A percentile compares a stretch with the other conserved stretches of the same genome.
These are phyloP conservation scores for Nesoenas mayeri DNA, from an alignment of 2,113 vertebrate species.

Conservation along the genomic window DNA sequence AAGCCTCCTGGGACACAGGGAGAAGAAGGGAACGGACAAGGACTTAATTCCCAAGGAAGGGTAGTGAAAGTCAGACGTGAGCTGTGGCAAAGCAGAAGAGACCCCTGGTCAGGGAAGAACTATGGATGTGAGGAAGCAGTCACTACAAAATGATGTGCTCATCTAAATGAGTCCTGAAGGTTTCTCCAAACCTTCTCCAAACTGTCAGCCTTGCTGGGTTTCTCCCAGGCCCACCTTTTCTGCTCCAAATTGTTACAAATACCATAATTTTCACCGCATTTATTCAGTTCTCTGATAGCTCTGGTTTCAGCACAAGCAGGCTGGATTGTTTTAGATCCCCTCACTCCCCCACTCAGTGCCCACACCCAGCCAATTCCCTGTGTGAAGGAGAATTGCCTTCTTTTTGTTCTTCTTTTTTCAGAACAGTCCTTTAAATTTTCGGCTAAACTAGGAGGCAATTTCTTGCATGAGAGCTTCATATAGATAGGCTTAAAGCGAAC, in stretches of 20 bases:
- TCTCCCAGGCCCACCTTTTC: not conserved
- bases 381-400: slow-evolving; percentile 28
- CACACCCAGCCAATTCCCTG: not conserved
- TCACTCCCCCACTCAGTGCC: not conserved
- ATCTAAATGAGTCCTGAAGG: not conserved
- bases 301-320: not conserved
- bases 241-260: not conserved
- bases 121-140: not conserved
- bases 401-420: not conserved
- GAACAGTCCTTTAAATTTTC: slow-evolving; percentile 72
- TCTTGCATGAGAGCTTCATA: slow-evolving; percentile 78
- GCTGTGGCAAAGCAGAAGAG: not conserved
- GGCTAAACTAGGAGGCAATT: slow-evolving; percentile 73
- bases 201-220: not conserved
- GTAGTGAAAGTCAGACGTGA: not conserved
- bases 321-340: not conserved
- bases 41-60: not conserved
- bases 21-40: not conserved
- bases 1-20: not conserved
- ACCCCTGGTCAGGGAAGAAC: not conserved
- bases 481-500: slow-evolving; percentile 69
- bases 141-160: not conserved
- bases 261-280: not conserved
- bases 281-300: not conserved
- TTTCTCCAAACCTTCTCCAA: not conserved